Base-by-base conservation (phyloP, 2,113 vertebrate species). In the Notechis scutatus region DNA sequence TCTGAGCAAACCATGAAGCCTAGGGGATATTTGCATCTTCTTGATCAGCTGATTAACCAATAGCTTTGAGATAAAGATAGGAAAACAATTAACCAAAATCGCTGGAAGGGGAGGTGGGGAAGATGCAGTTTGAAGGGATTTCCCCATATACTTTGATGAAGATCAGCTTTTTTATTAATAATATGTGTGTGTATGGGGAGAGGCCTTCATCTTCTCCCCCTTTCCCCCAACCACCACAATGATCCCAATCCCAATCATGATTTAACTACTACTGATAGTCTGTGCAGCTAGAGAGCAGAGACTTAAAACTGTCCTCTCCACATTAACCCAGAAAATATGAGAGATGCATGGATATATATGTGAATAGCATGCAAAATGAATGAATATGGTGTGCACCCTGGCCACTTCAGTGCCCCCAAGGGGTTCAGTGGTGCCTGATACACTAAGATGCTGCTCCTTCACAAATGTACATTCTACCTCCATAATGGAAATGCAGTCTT, bases 391-490 rank as follows among this genome's bases (percentile, higher is more conserved):
- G 4, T 69, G 64, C 14, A 34, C 29, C 61, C 11, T 64, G 26
- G 11, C 61, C 61, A 29, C 29, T n/a, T 69, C 64, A 4, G 26
- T 29, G 10, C 3, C 29, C 29, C 4, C 11, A 69, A 3, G 15
- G 11, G 64, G 11, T 69, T 69, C 64, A n/a, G 1, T 69, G 4
- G 64, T 5, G 3, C 59, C 3, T 4, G 29, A 69, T 69, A n/a
- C 29, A 69, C 10, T 52, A 69, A 39, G 3, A 42, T 23, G 15
- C n/a, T 42, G 7, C 34, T 42, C 47, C 0, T 42, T 89, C 45
- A 24, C 10, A 6, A 69, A 94, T 39, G 57, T 52, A 24, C 9
- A 3, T 89, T 96, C 93, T 74, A 87, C 59, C 86, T n/a, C 89
- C 89, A 64, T 88, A 59, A 61, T 0, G 29, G 85, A 92, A 87